phyloP scores from a whole-genome alignment of 2,797 vertebrate species.

The Ctenopoma multispine region DNA sequence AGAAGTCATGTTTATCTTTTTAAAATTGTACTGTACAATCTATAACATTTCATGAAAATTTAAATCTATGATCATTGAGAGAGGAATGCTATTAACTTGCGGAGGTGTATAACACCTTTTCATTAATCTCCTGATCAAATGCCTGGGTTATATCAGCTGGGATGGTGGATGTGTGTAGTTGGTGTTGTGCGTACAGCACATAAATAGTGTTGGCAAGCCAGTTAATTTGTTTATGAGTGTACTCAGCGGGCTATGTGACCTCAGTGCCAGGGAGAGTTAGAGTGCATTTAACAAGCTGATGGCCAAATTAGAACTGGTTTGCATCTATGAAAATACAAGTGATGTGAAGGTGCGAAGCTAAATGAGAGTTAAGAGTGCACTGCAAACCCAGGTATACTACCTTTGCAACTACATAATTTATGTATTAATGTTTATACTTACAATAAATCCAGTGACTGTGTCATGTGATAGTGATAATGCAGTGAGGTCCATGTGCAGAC shows the following conservation, averaged over 20 bases:
- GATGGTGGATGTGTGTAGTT: slow-evolving; percentile 36
- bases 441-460: neutral
- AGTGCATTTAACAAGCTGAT: slow-evolving; percentile 73
- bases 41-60: neutral
- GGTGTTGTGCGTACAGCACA: slow-evolving; percentile 41
- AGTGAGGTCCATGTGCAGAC: too few species aligned
- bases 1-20: neutral
- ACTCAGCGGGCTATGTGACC: slow-evolving; percentile 67
- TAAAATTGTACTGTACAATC: neutral
- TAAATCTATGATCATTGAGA: slow-evolving; percentile 17
- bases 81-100: slow-evolving; percentile 36
- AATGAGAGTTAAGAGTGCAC: neutral
- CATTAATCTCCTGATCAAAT: slow-evolving; percentile 34
- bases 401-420: neutral
- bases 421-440: neutral
- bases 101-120: slow-evolving; percentile 33
- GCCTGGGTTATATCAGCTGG: slow-evolving; percentile 19
- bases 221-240: slow-evolving; percentile 79
- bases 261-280: slow-evolving; percentile 66
- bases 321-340: slow-evolving; percentile 38
- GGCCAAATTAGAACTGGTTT: slow-evolving; percentile 73
- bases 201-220: slow-evolving; percentile 76
- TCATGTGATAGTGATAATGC: neutral
- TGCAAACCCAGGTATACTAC: neutral
- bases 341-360: neutral